Percentiles rank a stretch among this genome's conserved stretches.
phyloP scores from a whole-genome alignment of 2,113 vertebrate species.

The Sitta europaea region DNA sequence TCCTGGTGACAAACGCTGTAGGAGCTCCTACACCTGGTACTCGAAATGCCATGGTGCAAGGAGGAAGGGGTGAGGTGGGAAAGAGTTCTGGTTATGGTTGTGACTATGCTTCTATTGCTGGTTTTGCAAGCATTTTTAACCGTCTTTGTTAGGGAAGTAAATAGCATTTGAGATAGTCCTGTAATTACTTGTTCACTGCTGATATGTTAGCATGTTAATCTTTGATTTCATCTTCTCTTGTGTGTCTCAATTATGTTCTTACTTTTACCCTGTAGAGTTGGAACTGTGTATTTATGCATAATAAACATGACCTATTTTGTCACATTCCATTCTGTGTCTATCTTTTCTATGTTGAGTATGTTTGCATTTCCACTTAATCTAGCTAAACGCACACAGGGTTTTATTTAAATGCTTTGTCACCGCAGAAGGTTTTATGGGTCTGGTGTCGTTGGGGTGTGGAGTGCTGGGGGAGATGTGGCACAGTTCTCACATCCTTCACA shows the following conservation, averaged over 20 bases:
- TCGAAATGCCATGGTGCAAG: not conserved
- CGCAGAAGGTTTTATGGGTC: not conserved
- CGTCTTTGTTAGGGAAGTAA: not conserved
- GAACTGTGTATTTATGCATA: not conserved
- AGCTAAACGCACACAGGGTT: not conserved
- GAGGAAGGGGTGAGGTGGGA: not conserved
- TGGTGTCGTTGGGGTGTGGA: accelerated
- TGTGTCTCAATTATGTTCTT: not conserved
- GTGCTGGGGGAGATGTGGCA: not conserved
- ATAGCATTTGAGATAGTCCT: not conserved
- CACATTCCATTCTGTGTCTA: not conserved
- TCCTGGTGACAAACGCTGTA: not conserved
- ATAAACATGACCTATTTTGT: not conserved
- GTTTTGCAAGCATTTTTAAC: not conserved
- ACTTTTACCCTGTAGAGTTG: not conserved
- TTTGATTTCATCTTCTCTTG: not conserved
- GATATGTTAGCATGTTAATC: not conserved
- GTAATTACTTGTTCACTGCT: not conserved
- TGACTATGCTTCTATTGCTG: not conserved
- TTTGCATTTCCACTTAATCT: not conserved
- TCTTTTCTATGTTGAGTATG: not conserved
- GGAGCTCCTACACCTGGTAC: not conserved
- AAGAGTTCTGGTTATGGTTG: not conserved
- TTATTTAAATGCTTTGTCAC: not conserved
- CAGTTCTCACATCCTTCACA: not conserved